phyloP scores from a whole-genome alignment of 1,140 invertebrate genomes.

The Vollenhovia emeryi region DNA sequence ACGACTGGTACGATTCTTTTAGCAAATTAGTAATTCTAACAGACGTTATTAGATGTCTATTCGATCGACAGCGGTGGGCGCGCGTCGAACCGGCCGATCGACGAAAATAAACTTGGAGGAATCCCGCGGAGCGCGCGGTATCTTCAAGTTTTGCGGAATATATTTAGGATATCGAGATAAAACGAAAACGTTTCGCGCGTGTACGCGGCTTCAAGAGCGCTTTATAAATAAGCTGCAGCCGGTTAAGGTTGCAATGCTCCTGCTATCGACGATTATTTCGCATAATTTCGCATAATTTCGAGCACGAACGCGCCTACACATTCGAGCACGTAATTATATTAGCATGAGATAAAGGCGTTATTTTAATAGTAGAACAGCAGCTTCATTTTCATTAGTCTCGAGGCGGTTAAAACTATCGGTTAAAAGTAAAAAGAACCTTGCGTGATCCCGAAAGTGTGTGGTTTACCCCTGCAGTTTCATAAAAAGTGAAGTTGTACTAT shows the following conservation, averaged over 20 bases:
- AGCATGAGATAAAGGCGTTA: too few relatives aligned
- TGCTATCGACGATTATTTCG: not conserved
- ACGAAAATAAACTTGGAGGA: slow-evolving; percentile 37
- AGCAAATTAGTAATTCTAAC: slow-evolving; percentile 22
- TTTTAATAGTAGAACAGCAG: too few relatives aligned
- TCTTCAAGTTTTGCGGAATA: slow-evolving; percentile 30
- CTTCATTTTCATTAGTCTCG: too few relatives aligned
- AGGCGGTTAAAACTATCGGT: too few relatives aligned
- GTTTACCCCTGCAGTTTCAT: too few relatives aligned
- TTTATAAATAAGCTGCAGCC: slow-evolving; percentile 54
- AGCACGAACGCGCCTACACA: not conserved
- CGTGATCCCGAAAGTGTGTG: too few relatives aligned
- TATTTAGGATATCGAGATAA: slow-evolving; percentile 55
- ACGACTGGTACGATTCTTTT: slow-evolving; percentile 22
- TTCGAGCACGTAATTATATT: not conserved
- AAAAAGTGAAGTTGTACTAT: too few relatives aligned
- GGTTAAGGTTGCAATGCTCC: slow-evolving; percentile 32
- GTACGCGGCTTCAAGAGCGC: slow-evolving; percentile 42
- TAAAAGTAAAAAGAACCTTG: too few relatives aligned
- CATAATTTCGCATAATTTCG: not conserved
- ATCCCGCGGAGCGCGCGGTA: not conserved
- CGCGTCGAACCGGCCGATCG: slow-evolving; percentile 15
- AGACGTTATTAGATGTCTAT: slow-evolving; percentile 1
- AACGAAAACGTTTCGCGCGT: slow-evolving; percentile 46
- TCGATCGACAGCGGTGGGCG: slow-evolving; percentile 8